Conservation (phyloP, 2,113 vertebrate genomes). For the Oncorhynchus kisutch region DNA sequence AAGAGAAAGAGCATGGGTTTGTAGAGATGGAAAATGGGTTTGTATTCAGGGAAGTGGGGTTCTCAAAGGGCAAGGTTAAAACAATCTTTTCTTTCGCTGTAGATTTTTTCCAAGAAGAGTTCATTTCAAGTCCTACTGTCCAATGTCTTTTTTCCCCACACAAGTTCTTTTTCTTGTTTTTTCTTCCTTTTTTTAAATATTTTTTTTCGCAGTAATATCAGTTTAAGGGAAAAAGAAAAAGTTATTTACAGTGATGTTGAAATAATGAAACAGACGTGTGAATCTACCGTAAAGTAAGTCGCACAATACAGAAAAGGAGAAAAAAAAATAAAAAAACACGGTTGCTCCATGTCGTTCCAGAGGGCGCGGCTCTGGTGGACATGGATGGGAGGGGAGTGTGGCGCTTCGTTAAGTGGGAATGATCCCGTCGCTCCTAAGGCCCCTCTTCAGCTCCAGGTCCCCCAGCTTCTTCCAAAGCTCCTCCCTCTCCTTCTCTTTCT, state of each 20-base stretch:
- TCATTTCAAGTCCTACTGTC: constrained; percentile 78
- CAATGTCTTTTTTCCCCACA: constrained; percentile 78
- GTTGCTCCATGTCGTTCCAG: constrained; percentile 86
- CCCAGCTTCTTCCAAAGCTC: constrained; percentile 99
- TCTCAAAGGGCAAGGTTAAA: constrained; percentile 64
- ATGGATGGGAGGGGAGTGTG: constrained; percentile 76
- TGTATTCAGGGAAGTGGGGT: constrained; percentile 14
- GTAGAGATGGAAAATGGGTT: constrained; percentile 29
- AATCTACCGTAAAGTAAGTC: constrained; percentile 98
- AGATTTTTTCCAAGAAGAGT: constrained; percentile 78
- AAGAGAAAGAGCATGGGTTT: constrained; percentile 14
- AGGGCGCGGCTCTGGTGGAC: constrained; percentile 68
- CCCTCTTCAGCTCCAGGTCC: constrained; percentile 97
- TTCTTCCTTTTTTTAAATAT: constrained; percentile 71
- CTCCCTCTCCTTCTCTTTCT: constrained; percentile 98
- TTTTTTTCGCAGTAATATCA: constrained; percentile 77
- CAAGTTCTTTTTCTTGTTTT: constrained; percentile 69
- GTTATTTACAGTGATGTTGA: constrained; percentile 99
- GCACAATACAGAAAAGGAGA: constrained; percentile 87
- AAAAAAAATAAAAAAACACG: constrained; percentile 58
- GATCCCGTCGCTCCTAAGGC: constrained; percentile 94
- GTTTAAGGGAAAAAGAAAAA: constrained; percentile 65
- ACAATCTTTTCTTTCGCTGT: constrained; percentile 63
- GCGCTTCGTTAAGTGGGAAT: constrained; percentile 93
- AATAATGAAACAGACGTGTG: constrained; percentile 97